Conservation (phyloP, 37 sponge, comb jelly and placozoan genomes). For the Oscarella lobularis region DNA sequence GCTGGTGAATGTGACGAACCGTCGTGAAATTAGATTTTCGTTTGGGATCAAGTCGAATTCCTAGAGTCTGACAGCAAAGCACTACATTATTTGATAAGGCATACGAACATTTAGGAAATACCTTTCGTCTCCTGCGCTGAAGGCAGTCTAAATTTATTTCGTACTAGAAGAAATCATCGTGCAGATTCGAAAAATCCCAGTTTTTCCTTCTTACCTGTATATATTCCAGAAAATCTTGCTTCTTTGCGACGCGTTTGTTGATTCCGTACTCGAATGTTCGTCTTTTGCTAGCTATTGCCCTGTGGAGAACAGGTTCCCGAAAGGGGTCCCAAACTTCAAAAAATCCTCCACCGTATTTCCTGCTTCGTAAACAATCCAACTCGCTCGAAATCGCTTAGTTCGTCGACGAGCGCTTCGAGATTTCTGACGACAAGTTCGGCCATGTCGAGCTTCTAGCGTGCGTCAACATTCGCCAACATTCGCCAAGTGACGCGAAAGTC, state of each 20-base stretch:
- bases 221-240: constrained; percentile 53
- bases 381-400: constrained; percentile 62
- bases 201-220: constrained; percentile 29
- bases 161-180: constrained; percentile 22
- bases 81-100: neutral
- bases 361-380: constrained; percentile 47
- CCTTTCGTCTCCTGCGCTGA: constrained; percentile 46
- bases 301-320: too few species aligned
- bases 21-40: neutral
- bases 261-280: constrained; percentile 56
- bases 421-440: constrained; percentile 65
- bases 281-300: constrained; percentile 35
- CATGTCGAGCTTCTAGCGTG: constrained; percentile 22
- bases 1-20: constrained; percentile 17
- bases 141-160: constrained; percentile 66
- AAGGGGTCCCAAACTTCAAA: neutral
- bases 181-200: constrained; percentile 9
- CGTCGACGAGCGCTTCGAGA: constrained; percentile 66
- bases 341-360: constrained; percentile 43
- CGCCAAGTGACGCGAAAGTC: neutral
- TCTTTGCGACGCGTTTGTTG: constrained; percentile 36
- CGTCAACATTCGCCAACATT: neutral
- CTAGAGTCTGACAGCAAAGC: too few species aligned
- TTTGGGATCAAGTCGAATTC: neutral
- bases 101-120: constrained; percentile 16